Evolutionary conservation across 2,888 invertebrate species (phyloP), one percentile per base, ranked within the genome.

Genomic region (Tillus elongatus): DNA sequence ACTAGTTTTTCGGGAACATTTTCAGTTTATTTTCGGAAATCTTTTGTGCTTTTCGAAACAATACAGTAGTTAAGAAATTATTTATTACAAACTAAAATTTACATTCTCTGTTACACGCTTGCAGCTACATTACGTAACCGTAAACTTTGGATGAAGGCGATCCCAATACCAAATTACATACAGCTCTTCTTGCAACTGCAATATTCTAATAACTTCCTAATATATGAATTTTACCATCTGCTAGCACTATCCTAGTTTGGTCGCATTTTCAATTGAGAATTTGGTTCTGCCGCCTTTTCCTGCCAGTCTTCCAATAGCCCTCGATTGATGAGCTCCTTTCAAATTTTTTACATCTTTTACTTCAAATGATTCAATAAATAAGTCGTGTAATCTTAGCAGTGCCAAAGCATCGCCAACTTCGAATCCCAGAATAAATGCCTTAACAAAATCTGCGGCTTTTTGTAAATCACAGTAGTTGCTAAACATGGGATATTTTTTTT

Each of bases 111-210:
- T 2, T 88, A 80, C 29, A 89, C 73, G 53, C 88, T 75, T 44
- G 79, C 77, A 14, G 92, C 90, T 41, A 95, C 79, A 60, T 82
- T 82, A 50, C 92, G 74, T 54, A 97, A 68, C 97, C 97, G 66
- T 95, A 97, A 1, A 98, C 95, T 74, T 98, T 98, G 2, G 91
- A 92, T 16, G 96, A 95, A 19, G 95, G 95, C 40, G 92, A 90
- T 13, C 96, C 98, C 58, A 99, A 72, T 56, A 99, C 97, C 15
- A 99, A 72, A 67, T 92, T 93, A 67, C 95, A 97, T 50, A 99
- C 78, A 0, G 96, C 91, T 60, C 93, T 77, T 57, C 95, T 77
- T 0, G 97, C 98, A 39, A 95, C n/a, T n/a, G n/a, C n/a, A n/a
- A 97, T 93, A 60, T 97, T 98, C 67, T 96, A 91, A 61, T 83